These are phyloP conservation scores for Riparia riparia DNA, from an alignment of 2,113 vertebrate species.

Conservation along the genomic window DNA sequence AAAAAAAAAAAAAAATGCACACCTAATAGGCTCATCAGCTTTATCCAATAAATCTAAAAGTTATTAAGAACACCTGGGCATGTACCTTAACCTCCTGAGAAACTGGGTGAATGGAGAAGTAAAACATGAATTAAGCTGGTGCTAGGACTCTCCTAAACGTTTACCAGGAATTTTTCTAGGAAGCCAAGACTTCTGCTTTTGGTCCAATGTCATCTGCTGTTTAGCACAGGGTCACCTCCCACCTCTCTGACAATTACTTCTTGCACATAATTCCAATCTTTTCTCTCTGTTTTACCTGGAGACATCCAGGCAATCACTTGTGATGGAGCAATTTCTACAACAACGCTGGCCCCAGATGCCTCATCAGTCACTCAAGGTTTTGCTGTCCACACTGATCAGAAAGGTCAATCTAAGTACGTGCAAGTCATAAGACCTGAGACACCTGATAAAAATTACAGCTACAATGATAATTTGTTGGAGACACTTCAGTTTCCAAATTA, in stretches of 20 bases:
- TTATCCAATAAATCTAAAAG: not conserved
- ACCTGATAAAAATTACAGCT: not conserved
- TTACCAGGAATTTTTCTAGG: not conserved
- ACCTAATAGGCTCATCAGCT: not conserved
- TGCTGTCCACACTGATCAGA: not conserved
- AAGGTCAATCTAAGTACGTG: not conserved
- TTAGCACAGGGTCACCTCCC: not conserved
- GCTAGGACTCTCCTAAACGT: not conserved
- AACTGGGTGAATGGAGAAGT: not conserved
- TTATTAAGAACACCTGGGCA: not conserved
- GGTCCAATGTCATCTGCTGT: not conserved
- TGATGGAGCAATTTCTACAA: not conserved
- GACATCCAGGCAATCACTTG: not conserved
- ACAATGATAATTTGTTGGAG: not conserved
- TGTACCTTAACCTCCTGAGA: not conserved
- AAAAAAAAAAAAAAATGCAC: not conserved
- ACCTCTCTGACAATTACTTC: not conserved
- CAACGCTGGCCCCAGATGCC: not conserved
- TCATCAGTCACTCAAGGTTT: not conserved
- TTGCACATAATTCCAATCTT: not conserved
- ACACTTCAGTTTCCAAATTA: conserved; percentile 12
- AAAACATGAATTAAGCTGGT: not conserved
- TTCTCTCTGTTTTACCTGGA: not conserved
- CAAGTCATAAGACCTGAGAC: not conserved
- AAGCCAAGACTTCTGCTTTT: not conserved